A percentile compares a stretch with the other conserved stretches of the same genome.
Conservation (phyloP, 2,888 invertebrate species). For the Ectemnius lituratus region DNA sequence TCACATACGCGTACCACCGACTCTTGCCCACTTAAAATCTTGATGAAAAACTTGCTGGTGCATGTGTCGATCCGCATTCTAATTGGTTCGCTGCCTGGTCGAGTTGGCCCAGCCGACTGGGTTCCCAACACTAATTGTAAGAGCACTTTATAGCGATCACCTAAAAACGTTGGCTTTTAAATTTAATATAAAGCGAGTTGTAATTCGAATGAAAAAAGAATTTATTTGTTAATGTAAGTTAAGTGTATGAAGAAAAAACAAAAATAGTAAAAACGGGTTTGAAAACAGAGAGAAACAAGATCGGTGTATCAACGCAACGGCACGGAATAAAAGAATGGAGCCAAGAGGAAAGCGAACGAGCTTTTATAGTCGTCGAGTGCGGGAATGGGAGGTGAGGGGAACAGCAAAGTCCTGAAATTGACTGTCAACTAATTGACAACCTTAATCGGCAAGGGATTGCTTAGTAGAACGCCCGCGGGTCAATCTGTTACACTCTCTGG, state of each 20-base stretch:
- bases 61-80: slow-evolving; percentile 47
- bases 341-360: not conserved
- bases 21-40: slow-evolving; percentile 52
- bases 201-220: too few species aligned
- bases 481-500: slow-evolving; percentile 37
- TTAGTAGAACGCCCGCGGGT: slow-evolving; percentile 25
- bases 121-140: too few species aligned
- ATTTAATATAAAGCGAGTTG: too few species aligned
- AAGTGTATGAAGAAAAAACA: too few species aligned
- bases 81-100: too few species aligned
- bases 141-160: too few species aligned
- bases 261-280: too few species aligned
- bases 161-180: too few species aligned
- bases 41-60: slow-evolving; percentile 56
- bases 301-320: slow-evolving; percentile 13
- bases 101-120: too few species aligned
- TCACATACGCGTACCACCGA: slow-evolving; percentile 3
- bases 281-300: slow-evolving; percentile 1
- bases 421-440: slow-evolving; percentile 57
- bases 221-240: too few species aligned
- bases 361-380: slow-evolving; percentile 23
- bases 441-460: slow-evolving; percentile 56
- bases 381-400: not conserved
- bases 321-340: not conserved
- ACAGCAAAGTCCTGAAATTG: slow-evolving; percentile 61